A percentile compares a stretch with the other conserved stretches of the same genome.
Evolutionary conservation across 2,888 invertebrate genomes (phyloP).

Genomic region (Xylocampa areola): DNA sequence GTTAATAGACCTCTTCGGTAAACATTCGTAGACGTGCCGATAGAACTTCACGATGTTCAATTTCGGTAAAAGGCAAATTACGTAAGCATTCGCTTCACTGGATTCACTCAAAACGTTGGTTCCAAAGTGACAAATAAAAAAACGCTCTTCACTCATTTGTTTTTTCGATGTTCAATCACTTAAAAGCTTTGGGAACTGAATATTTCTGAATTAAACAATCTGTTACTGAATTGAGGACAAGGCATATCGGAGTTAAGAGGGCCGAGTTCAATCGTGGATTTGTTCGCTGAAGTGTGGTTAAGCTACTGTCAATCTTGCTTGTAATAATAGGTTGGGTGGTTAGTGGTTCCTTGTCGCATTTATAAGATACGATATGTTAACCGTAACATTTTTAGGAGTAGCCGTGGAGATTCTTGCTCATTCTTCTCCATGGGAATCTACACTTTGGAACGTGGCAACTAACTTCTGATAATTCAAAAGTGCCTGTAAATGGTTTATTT

Average conservation of each 20-base stretch:
- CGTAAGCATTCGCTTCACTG: slow-evolving; percentile 33
- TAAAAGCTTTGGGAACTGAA: slow-evolving; percentile 53
- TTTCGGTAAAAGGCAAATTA: slow-evolving; percentile 54
- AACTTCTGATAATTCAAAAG: no score
- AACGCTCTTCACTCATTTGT: slow-evolving; percentile 53
- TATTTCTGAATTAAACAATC: slow-evolving; percentile 54
- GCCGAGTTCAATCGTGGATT: slow-evolving; percentile 36
- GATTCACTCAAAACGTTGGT: slow-evolving; percentile 43
- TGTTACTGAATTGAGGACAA: slow-evolving; percentile 38
- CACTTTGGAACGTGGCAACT: no score
- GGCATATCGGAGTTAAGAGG: slow-evolving; percentile 25
- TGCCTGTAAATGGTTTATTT: no score
- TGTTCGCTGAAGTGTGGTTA: slow-evolving; percentile 39
- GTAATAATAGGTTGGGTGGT: slow-evolving; percentile 40
- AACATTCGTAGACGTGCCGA: slow-evolving; percentile 30
- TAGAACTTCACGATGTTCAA: slow-evolving; percentile 44
- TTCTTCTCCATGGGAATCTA: no score
- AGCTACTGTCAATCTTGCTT: slow-evolving; percentile 26
- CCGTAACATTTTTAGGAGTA: no score
- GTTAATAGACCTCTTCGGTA: slow-evolving; percentile 40
- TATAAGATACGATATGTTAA: neutral
- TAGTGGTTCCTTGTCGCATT: slow-evolving; percentile 17
- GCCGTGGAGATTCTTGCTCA: no score
- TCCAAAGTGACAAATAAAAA: slow-evolving; percentile 52
- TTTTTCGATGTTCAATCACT: slow-evolving; percentile 57